Conservation (phyloP, 2,797 vertebrate species). For the Clarias laeviceps region DNA sequence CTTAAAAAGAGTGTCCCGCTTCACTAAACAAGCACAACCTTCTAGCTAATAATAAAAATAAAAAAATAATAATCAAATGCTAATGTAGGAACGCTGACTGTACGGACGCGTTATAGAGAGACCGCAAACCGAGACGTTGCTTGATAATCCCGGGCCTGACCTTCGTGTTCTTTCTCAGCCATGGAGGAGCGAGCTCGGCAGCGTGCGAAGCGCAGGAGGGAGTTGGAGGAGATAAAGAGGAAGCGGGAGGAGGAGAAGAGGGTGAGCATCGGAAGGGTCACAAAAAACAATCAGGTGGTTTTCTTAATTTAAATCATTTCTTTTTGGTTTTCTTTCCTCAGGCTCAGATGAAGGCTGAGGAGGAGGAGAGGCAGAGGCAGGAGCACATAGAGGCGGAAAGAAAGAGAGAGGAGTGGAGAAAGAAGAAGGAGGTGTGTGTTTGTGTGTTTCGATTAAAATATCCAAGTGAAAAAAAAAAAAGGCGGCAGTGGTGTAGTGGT, state of each 20-base stretch:
- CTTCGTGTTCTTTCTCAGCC: conserved; percentile 70
- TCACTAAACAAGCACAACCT: not conserved
- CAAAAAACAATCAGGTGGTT: not conserved
- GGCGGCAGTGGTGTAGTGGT: too few relatives aligned
- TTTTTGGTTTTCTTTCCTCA: conserved; percentile 58
- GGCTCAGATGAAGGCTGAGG: conserved; percentile 84
- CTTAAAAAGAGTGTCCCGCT: not conserved
- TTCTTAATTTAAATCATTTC: not conserved
- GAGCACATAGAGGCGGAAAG: conserved; percentile 55
- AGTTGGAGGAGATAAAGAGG: conserved; percentile 83
- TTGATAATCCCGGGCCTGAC: not conserved
- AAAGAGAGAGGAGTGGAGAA: conserved; percentile 39
- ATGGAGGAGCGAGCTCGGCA: conserved; percentile 89
- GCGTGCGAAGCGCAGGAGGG: conserved; percentile 78
- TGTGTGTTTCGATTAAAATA: not conserved
- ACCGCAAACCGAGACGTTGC: not conserved
- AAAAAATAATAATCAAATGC: not conserved
- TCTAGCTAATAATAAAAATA: not conserved
- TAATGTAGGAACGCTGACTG: not conserved
- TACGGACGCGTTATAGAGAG: too few relatives aligned
- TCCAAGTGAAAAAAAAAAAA: too few relatives aligned
- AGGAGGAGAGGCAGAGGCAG: conserved; percentile 78
- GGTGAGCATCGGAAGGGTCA: conserved; percentile 79
- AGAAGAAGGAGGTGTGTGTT: conserved; percentile 29
- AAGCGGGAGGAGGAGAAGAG: conserved; percentile 85